These are phyloP conservation scores for Busseola fusca DNA, from an alignment of 2,888 invertebrate species.

Conservation along the genomic window DNA sequence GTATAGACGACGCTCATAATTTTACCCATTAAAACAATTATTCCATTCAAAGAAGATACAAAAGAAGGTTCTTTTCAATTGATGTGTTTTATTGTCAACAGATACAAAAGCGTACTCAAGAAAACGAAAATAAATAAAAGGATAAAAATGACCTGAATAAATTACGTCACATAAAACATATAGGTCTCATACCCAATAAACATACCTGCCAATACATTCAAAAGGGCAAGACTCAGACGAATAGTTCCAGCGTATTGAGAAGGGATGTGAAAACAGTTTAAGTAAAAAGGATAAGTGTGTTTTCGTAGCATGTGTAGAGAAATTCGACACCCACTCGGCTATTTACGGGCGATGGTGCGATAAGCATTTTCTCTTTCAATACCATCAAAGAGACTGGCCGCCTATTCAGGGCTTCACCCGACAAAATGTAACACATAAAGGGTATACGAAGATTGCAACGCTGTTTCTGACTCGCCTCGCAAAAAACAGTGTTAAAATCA, in stretches of 20 bases:
- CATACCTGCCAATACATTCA: slow-evolving; percentile 71
- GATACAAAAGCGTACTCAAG: slow-evolving; percentile 39
- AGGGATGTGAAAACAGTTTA: slow-evolving; percentile 84
- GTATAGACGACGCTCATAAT: slow-evolving; percentile 21
- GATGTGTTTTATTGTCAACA: slow-evolving; percentile 34
- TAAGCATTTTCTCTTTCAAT: slow-evolving; percentile 88
- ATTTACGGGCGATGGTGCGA: slow-evolving; percentile 87
- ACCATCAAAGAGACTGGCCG: slow-evolving; percentile 86
- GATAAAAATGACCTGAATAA: slow-evolving; percentile 55
- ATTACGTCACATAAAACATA: slow-evolving; percentile 58
- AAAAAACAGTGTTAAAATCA: slow-evolving; percentile 71
- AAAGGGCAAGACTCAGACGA: slow-evolving; percentile 76
- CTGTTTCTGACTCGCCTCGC: slow-evolving; percentile 74
- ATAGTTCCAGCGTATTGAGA: slow-evolving; percentile 80
- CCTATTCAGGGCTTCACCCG: slow-evolving; percentile 81
- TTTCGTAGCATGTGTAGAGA: slow-evolving; percentile 84
- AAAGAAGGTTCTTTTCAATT: slow-evolving; percentile 34
- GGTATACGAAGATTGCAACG: slow-evolving; percentile 80
- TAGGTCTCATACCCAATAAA: slow-evolving; percentile 61
- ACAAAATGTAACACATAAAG: slow-evolving; percentile 83
- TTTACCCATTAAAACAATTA: slow-evolving; percentile 27
- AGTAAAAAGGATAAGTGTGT: slow-evolving; percentile 86
- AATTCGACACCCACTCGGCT: slow-evolving; percentile 86
- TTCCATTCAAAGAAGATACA: slow-evolving; percentile 17
- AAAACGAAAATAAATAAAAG: slow-evolving; percentile 45